Base-by-base conservation (phyloP, 1,140 invertebrate species). In the Eumeta japonica region DNA sequence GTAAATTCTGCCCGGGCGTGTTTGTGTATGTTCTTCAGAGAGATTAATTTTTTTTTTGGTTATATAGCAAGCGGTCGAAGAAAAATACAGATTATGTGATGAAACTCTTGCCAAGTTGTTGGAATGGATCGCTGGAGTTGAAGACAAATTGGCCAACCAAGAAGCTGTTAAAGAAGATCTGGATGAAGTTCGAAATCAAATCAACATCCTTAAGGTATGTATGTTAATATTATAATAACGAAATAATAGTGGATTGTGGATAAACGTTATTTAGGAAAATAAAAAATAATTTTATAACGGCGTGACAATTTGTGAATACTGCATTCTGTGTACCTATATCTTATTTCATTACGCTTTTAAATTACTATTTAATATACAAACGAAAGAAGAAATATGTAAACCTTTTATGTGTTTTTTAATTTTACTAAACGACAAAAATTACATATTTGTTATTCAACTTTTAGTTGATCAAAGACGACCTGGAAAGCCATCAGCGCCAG, bases 21-120 rank as follows among this genome's bases (percentile, higher is more conserved):
- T n/a, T n/a, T n/a, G n/a, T n/a, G n/a, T n/a, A n/a, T n/a, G n/a
- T n/a, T n/a, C n/a, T n/a, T n/a, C n/a, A n/a, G n/a, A n/a, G n/a
- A n/a, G n/a, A n/a, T n/a, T n/a, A n/a, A 16, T 37, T 33, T 34
- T 34, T 39, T 45, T 60, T 61, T 73, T 55, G 35, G 48, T 61
- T 71, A 46, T 75, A 29, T 80, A 95, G 92, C 89, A 92, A 89
- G 90, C 90, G 52, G 87, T 94, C 47, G 88, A 94, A 73, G 92
- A 94, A 60, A 92, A 94, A 63, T 97, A 94, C 80, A 90, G 85
- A 70, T 81, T 89, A 53, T 96, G 86, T 75, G 89, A 89, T 66
- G 89, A 92, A 56, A 87, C 83, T 29, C 75, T 94, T 27, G 84
- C 83, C 20, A 90, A 91, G 64, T 79, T 97, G 27, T 75, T 94